Percentiles rank a stretch among this genome's conserved stretches.
These are phyloP conservation scores for Beris chalybata DNA, from an alignment of 2,888 invertebrate genomes.

Conservation along the genomic window DNA sequence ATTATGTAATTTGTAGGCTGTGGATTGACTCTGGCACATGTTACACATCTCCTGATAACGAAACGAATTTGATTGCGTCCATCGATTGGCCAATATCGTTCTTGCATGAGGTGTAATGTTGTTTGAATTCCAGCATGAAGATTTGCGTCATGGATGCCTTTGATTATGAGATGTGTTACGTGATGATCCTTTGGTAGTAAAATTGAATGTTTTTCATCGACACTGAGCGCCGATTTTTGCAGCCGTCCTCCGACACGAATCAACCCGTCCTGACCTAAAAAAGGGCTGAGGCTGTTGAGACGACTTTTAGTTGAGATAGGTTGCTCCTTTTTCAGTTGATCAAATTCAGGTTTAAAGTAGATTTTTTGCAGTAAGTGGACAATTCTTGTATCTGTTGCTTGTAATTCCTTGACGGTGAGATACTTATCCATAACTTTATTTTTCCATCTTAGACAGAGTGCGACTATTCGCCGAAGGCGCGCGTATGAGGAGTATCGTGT, in stretches of 20 bases:
- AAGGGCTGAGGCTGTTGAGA: not conserved
- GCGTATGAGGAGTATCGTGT: too few species aligned
- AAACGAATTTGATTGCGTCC: not conserved
- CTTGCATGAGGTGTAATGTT: not conserved
- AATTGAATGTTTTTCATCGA: not conserved
- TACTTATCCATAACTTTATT: too few species aligned
- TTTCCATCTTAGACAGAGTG: too few species aligned
- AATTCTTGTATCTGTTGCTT: too few species aligned
- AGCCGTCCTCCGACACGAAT: not conserved
- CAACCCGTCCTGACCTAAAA: not conserved
- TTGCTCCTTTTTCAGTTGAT: too few species aligned
- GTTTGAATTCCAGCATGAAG: not conserved
- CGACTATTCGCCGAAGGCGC: too few species aligned
- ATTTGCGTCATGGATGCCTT: not conserved
- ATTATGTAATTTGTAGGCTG: not conserved
- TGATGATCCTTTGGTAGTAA: not conserved
- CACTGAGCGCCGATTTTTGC: not conserved
- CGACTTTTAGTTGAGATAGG: too few species aligned
- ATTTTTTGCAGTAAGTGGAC: too few species aligned
- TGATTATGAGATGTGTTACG: not conserved
- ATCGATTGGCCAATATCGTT: not conserved
- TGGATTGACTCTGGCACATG: not conserved
- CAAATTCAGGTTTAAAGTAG: too few species aligned
- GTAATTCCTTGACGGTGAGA: too few species aligned
- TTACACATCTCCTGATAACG: not conserved